A percentile compares a stretch with the other conserved stretches of the same genome.
Evolutionary conservation across 1,140 invertebrate species (phyloP).

Genomic region (Pissodes strobi): DNA sequence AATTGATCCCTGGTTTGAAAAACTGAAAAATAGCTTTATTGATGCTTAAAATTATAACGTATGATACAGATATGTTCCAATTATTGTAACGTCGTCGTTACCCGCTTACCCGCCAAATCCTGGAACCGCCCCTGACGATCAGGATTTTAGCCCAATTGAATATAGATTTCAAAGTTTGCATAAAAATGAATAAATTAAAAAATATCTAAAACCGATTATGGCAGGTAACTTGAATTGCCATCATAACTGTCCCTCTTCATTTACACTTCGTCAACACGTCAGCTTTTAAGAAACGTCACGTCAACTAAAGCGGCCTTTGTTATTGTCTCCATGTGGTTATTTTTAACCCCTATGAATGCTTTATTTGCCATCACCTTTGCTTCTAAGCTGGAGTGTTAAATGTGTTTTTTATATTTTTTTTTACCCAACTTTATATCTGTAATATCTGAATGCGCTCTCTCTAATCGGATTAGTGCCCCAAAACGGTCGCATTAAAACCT

Average conservation of each 20-base stretch:
- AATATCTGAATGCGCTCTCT: conserved; percentile 8
- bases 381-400: conserved; percentile 22
- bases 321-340: conserved; percentile 18
- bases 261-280: conserved; percentile 20
- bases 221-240: not conserved
- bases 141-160: too few relatives aligned
- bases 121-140: too few relatives aligned
- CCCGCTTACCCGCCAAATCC: too few relatives aligned
- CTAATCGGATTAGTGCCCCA: conserved; percentile 41
- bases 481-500: conserved; percentile 41
- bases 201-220: not conserved
- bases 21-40: too few relatives aligned
- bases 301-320: conserved; percentile 11
- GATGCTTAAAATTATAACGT: too few relatives aligned
- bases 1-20: too few relatives aligned
- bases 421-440: conserved; percentile 1
- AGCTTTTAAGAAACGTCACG: conserved; percentile 17
- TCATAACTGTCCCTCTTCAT: conserved; percentile 14
- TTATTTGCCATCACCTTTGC: conserved; percentile 27
- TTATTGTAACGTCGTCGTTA: too few relatives aligned
- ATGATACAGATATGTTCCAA: too few relatives aligned
- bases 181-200: too few relatives aligned
- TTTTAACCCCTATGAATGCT: conserved; percentile 29
- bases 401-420: conserved; percentile 24
- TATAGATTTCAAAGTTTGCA: too few relatives aligned